phyloP scores from a whole-genome alignment of 2,113 vertebrate genomes.

The Daubentonia madagascariensis region DNA sequence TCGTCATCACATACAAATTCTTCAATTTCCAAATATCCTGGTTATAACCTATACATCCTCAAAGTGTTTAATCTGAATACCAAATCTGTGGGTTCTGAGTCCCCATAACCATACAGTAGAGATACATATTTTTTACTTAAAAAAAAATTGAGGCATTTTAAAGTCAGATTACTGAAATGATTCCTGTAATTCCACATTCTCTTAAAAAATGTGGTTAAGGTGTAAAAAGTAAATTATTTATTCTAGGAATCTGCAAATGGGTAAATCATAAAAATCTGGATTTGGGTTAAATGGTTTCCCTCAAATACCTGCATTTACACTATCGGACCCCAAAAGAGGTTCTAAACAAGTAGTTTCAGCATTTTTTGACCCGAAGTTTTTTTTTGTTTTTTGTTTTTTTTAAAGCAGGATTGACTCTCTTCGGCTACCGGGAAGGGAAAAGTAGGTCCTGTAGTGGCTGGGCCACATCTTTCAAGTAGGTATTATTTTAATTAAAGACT shows the following conservation, averaged over 20 bases:
- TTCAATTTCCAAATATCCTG: background rate
- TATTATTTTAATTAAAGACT: constrained; percentile 64
- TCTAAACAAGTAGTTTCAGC: background rate
- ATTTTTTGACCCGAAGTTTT: constrained; percentile 35
- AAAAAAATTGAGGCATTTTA: constrained; percentile 26
- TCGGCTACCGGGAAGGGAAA: background rate
- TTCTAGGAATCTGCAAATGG: constrained; percentile 6
- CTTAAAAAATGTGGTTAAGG: constrained; percentile 25
- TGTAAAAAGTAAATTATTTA: constrained; percentile 56
- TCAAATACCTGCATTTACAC: background rate
- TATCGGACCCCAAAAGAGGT: background rate
- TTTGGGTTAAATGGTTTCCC: constrained; percentile 28
- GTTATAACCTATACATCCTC: background rate
- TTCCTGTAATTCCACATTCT: constrained; percentile 22
- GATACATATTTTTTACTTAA: background rate
- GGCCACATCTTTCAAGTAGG: constrained; percentile 44
- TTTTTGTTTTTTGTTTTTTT: background rate
- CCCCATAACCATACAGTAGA: background rate
- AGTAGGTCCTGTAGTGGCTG: constrained; percentile 11
- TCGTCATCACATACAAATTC: background rate
- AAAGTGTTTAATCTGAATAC: constrained; percentile 4
- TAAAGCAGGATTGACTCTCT: background rate
- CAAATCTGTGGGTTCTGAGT: background rate
- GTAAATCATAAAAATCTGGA: constrained; percentile 20
- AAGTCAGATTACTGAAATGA: constrained; percentile 24